Conservation (phyloP, 2,113 vertebrate species). For the Pogona vitticeps region DNA sequence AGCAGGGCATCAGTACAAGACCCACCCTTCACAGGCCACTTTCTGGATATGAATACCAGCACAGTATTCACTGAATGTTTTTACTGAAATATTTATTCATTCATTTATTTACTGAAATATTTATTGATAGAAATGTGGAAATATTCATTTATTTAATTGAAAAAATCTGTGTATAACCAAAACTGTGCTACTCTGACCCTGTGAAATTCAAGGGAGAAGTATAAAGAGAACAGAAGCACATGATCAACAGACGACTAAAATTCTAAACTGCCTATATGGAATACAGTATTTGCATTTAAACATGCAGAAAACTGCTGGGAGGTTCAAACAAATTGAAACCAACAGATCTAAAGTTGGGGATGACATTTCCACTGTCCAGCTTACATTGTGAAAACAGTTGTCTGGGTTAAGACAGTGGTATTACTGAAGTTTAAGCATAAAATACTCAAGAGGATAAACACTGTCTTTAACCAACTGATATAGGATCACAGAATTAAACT, state of each 20-base stretch:
- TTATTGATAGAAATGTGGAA: too few species aligned
- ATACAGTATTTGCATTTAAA: background rate
- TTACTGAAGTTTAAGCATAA: background rate
- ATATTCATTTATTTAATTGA: too few species aligned
- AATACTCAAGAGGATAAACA: background rate
- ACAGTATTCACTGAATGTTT: too few species aligned
- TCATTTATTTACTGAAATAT: too few species aligned
- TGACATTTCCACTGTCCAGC: background rate
- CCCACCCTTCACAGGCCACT: too few species aligned
- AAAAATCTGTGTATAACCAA: too few species aligned
- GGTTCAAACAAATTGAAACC: background rate
- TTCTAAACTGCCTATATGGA: background rate
- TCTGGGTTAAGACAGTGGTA: background rate
- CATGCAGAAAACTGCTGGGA: background rate
- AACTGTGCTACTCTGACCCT: too few species aligned
- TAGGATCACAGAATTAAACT: too few species aligned
- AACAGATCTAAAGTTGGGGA: background rate
- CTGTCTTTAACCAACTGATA: background rate
- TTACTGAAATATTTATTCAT: too few species aligned
- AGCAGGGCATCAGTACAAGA: too few species aligned
- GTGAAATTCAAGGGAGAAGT: background rate
- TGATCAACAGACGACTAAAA: fast-evolving
- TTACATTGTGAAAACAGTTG: background rate
- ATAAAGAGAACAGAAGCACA: background rate
- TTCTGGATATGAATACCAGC: too few species aligned